phyloP scores from a whole-genome alignment of 2,113 vertebrate genomes.

The Regulus satrapa region DNA sequence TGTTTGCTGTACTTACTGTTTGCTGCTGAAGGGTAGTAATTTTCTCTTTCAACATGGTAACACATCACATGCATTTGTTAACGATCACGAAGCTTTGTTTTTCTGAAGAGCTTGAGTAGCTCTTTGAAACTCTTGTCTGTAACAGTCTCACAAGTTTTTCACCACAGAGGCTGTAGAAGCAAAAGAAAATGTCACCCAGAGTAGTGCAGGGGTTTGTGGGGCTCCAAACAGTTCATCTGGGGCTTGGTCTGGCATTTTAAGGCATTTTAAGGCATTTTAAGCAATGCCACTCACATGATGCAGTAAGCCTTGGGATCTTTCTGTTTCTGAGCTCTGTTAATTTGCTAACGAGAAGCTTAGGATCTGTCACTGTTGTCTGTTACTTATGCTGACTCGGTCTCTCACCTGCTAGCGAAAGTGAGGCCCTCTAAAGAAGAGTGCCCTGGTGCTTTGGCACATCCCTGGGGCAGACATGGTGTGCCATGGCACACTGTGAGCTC shows the following conservation, averaged over 20 bases:
- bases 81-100: neutral
- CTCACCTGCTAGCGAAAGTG: neutral
- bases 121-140: neutral
- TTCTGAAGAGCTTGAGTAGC: neutral
- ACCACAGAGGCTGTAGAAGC: neutral
- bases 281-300: neutral
- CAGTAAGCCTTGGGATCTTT: neutral
- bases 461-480: accelerated
- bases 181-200: neutral
- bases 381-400: neutral
- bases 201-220: neutral
- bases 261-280: neutral
- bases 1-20: neutral
- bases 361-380: too few relatives aligned
- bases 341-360: neutral
- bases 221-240: neutral
- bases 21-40: neutral
- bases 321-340: neutral
- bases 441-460: neutral
- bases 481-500: neutral
- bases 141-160: neutral
- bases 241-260: neutral
- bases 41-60: neutral
- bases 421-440: neutral
- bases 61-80: neutral